These are phyloP conservation scores for Notiomystis cincta DNA, from an alignment of 2,113 vertebrate genomes.

Conservation along the genomic window DNA sequence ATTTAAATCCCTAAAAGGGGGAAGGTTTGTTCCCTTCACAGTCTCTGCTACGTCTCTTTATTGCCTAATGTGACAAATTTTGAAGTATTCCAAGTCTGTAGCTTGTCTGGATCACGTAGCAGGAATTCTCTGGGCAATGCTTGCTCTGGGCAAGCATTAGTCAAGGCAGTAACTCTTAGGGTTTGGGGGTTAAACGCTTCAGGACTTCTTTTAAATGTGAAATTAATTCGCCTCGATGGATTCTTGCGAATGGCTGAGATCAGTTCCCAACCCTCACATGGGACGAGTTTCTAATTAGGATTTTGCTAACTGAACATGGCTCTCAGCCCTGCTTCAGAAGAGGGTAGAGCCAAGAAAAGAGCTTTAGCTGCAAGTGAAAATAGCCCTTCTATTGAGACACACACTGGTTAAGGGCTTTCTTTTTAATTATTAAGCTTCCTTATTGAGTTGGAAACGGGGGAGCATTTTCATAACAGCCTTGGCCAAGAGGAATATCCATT, in stretches of 20 bases:
- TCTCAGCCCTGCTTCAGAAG: not conserved
- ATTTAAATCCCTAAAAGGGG: rapidly evolving
- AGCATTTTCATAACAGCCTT: conserved; percentile 28
- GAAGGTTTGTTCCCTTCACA: not conserved
- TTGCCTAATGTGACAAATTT: not conserved
- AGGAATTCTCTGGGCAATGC: not conserved
- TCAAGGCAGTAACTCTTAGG: not conserved
- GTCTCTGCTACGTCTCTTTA: not conserved
- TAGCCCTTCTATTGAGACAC: not conserved
- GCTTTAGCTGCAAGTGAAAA: not conserved
- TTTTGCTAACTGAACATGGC: not conserved
- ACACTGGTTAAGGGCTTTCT: not conserved
- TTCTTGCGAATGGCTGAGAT: not conserved
- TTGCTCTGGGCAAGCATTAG: not conserved
- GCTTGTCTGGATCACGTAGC: rapidly evolving
- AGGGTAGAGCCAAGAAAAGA: not conserved
- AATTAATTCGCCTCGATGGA: not conserved
- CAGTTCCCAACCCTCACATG: not conserved
- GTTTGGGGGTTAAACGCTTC: not conserved
- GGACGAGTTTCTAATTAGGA: not conserved
- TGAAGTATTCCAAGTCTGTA: not conserved
- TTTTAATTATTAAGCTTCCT: conserved; percentile 23
- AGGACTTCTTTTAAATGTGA: not conserved
- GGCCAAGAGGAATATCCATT: conserved; percentile 62
- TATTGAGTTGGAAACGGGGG: conserved; percentile 13